A percentile compares a stretch with the other conserved stretches of the same genome.
phyloP scores from a whole-genome alignment of 2,888 invertebrate species.

The Colostygia pectinataria region DNA sequence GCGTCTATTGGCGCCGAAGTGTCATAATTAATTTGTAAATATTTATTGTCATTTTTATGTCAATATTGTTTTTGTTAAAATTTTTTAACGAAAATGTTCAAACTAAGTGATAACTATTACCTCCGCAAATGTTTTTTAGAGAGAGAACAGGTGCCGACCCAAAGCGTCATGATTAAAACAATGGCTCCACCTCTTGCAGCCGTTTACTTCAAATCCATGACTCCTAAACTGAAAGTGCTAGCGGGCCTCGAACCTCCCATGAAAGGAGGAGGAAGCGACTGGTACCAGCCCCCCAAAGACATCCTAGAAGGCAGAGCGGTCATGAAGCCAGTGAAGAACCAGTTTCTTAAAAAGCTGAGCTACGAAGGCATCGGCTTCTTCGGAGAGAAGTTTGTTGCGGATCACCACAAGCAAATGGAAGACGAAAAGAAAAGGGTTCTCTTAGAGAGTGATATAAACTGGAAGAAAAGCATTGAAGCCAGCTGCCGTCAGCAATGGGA shows the following conservation, averaged over 20 bases:
- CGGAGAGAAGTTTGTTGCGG: constrained; percentile 47
- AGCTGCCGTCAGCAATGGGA: constrained; percentile 46
- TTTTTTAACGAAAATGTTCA: constrained; percentile 41
- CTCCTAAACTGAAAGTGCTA: constrained; percentile 54
- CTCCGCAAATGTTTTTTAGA: constrained; percentile 62
- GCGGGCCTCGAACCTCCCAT: constrained; percentile 69
- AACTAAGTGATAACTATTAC: constrained; percentile 60
- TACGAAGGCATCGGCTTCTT: constrained; percentile 53
- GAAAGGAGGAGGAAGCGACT: constrained; percentile 66
- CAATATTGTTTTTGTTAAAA: constrained; percentile 8
- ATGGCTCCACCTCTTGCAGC: constrained; percentile 63
- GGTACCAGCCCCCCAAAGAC: constrained; percentile 65
- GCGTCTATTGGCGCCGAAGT: constrained; percentile 4
- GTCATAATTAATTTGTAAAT: constrained; percentile 15
- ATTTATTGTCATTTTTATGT: constrained; percentile 19
- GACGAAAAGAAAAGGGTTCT: constrained; percentile 48
- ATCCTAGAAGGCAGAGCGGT: constrained; percentile 56
- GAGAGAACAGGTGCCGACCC: constrained; percentile 65
- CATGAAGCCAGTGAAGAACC: constrained; percentile 57
- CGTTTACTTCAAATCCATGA: constrained; percentile 71
- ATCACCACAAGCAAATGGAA: constrained; percentile 48
- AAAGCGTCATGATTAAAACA: constrained; percentile 59
- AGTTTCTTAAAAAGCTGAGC: constrained; percentile 53
- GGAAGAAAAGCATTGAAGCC: constrained; percentile 50
- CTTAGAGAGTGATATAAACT: constrained; percentile 50